Evolutionary conservation across 1,140 invertebrate genomes (phyloP).

Genomic region (Ips nitidus): DNA sequence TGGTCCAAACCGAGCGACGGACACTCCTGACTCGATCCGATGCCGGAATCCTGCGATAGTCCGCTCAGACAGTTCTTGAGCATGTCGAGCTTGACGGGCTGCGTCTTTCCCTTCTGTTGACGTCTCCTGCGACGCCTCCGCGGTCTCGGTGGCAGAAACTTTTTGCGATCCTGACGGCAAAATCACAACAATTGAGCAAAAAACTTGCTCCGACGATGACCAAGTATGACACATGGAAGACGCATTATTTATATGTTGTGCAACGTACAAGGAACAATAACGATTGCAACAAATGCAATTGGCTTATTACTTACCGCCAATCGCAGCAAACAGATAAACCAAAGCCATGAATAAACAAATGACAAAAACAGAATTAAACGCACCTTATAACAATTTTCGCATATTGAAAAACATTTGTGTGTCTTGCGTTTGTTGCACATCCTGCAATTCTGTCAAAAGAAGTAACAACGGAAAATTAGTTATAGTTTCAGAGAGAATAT

Average conservation of each 20-base stretch:
- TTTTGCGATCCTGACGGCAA: conserved; percentile 60
- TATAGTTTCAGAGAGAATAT: not conserved
- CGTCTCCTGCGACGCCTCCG: conserved; percentile 52
- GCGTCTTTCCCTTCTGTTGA: conserved; percentile 24
- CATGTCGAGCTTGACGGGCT: conserved; percentile 42
- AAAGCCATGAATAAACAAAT: no score
- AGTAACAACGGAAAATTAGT: conserved; percentile 26
- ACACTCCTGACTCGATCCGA: conserved; percentile 44
- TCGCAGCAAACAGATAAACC: no score
- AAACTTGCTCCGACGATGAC: not conserved
- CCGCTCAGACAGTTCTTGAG: conserved; percentile 44
- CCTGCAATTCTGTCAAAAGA: conserved; percentile 36
- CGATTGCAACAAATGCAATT: no score
- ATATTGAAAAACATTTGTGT: conserved; percentile 38
- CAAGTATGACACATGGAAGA: not conserved
- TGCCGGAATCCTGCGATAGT: conserved; percentile 44
- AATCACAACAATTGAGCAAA: conserved; percentile 32
- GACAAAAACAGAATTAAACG: not conserved
- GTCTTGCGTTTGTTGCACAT: conserved; percentile 41
- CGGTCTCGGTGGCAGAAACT: conserved; percentile 64
- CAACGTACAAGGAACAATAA: not conserved
- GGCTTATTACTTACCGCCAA: no score
- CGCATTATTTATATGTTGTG: not conserved
- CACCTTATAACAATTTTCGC: conserved; percentile 36
- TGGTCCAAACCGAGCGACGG: conserved; percentile 40